These are phyloP conservation scores for Argynnis bischoffii DNA, from an alignment of 2,888 invertebrate genomes.

Conservation along the genomic window DNA sequence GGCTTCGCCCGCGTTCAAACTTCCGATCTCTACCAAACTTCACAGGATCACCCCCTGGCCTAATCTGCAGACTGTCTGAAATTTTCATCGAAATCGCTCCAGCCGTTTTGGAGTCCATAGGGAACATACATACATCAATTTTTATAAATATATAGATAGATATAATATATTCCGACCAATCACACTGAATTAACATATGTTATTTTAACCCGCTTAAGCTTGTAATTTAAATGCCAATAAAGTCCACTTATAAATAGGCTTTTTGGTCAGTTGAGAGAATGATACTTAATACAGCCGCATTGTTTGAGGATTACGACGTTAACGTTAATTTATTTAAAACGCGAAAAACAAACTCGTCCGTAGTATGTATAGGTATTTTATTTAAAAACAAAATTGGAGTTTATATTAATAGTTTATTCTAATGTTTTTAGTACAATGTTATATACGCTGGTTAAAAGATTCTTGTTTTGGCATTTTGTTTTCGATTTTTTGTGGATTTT, in stretches of 20 bases:
- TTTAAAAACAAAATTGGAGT: not conserved
- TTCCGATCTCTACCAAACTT: too few relatives aligned
- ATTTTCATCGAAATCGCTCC: too few relatives aligned
- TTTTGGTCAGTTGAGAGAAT: conserved; percentile 51
- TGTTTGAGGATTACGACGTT: conserved; percentile 49
- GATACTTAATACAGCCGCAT: conserved; percentile 50
- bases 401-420: not conserved
- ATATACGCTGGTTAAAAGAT: too few relatives aligned
- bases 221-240: conserved; percentile 28
- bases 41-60: too few relatives aligned
- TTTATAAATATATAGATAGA: not conserved
- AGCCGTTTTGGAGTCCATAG: too few relatives aligned
- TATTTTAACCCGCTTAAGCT: conserved; percentile 31
- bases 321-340: conserved; percentile 42
- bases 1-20: too few relatives aligned
- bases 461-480: too few relatives aligned
- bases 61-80: too few relatives aligned
- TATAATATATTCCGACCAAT: not conserved
- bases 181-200: too few relatives aligned
- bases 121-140: too few relatives aligned
- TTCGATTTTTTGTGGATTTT: too few relatives aligned
- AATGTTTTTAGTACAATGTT: too few relatives aligned
- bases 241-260: conserved; percentile 48
- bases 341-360: conserved; percentile 26
- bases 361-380: not conserved